These are phyloP conservation scores for Ammospiza nelsoni DNA, from an alignment of 2,113 vertebrate species.

Conservation along the genomic window DNA sequence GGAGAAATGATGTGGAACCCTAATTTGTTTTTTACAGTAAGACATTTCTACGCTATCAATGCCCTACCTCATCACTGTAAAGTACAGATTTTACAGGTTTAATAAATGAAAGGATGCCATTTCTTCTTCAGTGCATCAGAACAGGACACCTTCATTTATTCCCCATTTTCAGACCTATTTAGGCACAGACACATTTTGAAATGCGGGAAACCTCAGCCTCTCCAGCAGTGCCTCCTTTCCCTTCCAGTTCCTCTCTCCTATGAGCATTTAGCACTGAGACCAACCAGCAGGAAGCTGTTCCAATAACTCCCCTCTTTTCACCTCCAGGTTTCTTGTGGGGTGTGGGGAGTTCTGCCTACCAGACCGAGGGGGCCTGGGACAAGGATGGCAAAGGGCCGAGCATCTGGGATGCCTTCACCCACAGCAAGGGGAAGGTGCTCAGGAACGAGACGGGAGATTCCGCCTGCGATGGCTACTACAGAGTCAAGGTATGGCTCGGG, in stretches of 20 bases:
- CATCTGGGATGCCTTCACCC: conserved; percentile 92
- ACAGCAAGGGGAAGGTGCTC: conserved; percentile 80
- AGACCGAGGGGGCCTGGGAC: conserved; percentile 95
- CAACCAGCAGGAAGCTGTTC: neutral
- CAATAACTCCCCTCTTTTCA: neutral
- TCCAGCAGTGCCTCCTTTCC: too few relatives aligned
- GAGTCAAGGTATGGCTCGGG: conserved; percentile 77
- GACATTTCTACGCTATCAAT: neutral
- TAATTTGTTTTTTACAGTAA: neutral
- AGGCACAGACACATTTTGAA: neutral
- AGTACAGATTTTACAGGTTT: neutral
- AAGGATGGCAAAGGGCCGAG: conserved; percentile 92
- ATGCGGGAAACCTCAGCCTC: neutral
- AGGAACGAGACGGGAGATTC: conserved; percentile 85
- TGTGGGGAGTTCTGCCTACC: conserved; percentile 92
- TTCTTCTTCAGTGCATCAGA: neutral
- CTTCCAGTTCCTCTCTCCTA: neutral
- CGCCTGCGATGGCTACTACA: conserved; percentile 89
- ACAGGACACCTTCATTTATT: neutral
- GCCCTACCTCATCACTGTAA: neutral
- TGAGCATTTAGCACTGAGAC: neutral
- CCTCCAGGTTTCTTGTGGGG: conserved; percentile 91
- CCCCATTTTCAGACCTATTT: neutral
- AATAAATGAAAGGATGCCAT: neutral
- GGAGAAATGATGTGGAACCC: neutral